Percentiles rank a stretch among this genome's conserved stretches.
These are phyloP conservation scores for Zaprionus lineosus DNA, from an alignment of 2,888 invertebrate species.

Conservation along the genomic window DNA sequence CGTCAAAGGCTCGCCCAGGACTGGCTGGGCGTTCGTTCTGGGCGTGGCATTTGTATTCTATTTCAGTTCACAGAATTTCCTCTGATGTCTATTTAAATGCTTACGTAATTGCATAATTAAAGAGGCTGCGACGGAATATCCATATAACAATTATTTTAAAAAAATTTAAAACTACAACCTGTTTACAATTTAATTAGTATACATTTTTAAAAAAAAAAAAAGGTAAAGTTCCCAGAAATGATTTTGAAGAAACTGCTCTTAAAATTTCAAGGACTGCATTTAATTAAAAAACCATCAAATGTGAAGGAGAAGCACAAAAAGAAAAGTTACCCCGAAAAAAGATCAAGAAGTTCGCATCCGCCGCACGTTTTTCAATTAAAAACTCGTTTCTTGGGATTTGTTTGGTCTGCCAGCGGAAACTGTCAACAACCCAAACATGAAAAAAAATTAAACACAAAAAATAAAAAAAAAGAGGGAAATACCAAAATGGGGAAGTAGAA, in stretches of 20 bases:
- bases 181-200: no score
- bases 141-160: no score
- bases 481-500: neutral
- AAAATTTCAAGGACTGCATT: conserved; percentile 47
- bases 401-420: conserved; percentile 25
- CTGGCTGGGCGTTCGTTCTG: no score
- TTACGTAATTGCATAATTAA: conserved; percentile 75
- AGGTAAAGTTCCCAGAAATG: conserved; percentile 62
- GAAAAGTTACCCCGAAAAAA: conserved; percentile 3
- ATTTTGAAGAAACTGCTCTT: conserved; percentile 27
- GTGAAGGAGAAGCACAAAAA: conserved; percentile 1
- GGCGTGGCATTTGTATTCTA: conserved; percentile 44
- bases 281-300: conserved; percentile 39
- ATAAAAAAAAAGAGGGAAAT: neutral
- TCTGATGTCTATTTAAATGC: conserved; percentile 74
- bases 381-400: conserved; percentile 47
- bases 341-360: conserved; percentile 40
- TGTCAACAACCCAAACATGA: conserved; percentile 47
- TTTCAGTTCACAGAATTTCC: conserved; percentile 51
- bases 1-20: conserved; percentile 55
- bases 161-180: no score
- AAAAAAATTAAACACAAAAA: neutral
- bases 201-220: no score
- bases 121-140: no score
- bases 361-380: conserved; percentile 81